Percentiles rank a stretch among this genome's conserved stretches.
Evolutionary conservation across 2,888 invertebrate species (phyloP).

Genomic region (Andrena praecox): DNA sequence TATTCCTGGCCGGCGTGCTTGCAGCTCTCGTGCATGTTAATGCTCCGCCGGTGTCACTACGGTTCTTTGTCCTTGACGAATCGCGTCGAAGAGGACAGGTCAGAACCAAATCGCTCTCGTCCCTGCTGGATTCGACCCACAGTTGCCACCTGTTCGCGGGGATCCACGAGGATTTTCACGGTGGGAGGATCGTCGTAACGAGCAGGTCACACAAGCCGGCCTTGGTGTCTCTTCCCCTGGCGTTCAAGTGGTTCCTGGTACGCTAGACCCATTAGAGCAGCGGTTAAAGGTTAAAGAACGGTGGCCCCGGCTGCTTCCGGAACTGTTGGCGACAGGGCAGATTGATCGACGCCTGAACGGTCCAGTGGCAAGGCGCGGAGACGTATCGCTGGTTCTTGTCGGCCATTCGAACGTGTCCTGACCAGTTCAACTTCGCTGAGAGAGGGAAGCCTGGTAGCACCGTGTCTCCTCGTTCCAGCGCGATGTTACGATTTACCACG

Average conservation of each 20-base stretch:
- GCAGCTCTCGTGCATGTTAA: slow-evolving; percentile 69
- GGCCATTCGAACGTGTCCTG: background rate
- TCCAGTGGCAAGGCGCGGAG: background rate
- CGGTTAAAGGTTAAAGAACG: background rate
- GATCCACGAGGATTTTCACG: background rate
- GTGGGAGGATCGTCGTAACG: slow-evolving; percentile 23
- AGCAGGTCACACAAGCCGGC: slow-evolving; percentile 57
- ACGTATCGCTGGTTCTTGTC: background rate
- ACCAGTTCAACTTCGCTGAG: background rate
- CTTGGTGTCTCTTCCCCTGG: slow-evolving; percentile 66
- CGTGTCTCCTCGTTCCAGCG: slow-evolving; percentile 5
- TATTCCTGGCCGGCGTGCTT: slow-evolving; percentile 51
- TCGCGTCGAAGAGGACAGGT: background rate
- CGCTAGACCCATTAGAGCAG: slow-evolving; percentile 24
- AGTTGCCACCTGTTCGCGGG: slow-evolving; percentile 19
- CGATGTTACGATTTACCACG: slow-evolving; percentile 6
- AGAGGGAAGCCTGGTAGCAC: background rate
- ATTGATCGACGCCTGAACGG: background rate
- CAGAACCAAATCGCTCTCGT: background rate
- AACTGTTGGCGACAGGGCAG: background rate
- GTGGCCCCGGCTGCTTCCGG: background rate
- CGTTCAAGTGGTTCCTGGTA: slow-evolving; percentile 1
- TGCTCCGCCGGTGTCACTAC: slow-evolving; percentile 46
- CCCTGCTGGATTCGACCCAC: slow-evolving; percentile 18
- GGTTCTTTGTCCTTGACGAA: slow-evolving; percentile 61